Base-by-base conservation (phyloP, 2,113 vertebrate genomes). In the Callospermophilus lateralis region DNA sequence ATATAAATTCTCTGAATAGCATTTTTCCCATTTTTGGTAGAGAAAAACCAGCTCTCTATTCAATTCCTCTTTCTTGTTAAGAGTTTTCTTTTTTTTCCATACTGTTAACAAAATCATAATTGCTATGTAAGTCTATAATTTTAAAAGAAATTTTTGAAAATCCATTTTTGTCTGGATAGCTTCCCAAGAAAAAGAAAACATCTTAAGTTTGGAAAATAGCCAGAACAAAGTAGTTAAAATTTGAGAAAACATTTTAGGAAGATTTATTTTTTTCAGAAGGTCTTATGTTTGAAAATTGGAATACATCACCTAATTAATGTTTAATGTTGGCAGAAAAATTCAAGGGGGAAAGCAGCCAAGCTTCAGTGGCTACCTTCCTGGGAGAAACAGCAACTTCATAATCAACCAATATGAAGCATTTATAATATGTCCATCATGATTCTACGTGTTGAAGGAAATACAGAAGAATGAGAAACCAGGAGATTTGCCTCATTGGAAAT, bases 381-480 rank as follows among this genome's bases (percentile, higher is more conserved):
- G 94, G 65, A 96, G 84, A 96, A 96, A 87, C 63, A 95, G 87
- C 84, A 95, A 90, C 77, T 79, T 94, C 39, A 74, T 48, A 83
- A 96, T 95, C 86, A 80, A 81, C 92, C 95, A 94, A 96, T 72
- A 84, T 63, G 81, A 96, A 96, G 58, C 55, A 80, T 96, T 94
- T 90, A 83, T 88, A 72, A 30, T 20, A 79, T 61, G 42, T 88
- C 90, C 58, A 96, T 90, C 48, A 85, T 68, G 74, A 84, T 42
- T 70, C 68, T 72, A 0, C n/a, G 28, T 61, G 32, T 51, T 58
- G 11, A 34, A 12, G 28, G 20, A 13, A 95, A 85, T 45, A 51
- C 48, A 84, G 61, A 55, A 89, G 26, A 58, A 90, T 15, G 51
- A 88, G 65, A 81, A 95, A 70, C 1, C 37, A 81, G 34, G 45